These are phyloP conservation scores for Psilopsiagon aurifrons DNA, from an alignment of 2,113 vertebrate species.

Conservation along the genomic window DNA sequence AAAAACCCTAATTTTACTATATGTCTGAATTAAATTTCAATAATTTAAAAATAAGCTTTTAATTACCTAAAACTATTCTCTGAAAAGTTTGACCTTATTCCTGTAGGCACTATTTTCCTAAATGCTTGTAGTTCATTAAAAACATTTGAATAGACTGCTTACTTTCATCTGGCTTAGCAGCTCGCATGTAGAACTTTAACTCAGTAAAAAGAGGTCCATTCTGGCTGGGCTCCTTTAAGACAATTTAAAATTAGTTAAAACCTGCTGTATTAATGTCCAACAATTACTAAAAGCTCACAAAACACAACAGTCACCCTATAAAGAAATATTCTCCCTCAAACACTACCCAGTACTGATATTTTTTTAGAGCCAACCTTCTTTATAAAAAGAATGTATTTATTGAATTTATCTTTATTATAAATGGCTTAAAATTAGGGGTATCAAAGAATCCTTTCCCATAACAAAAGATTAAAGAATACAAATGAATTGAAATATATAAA, in stretches of 20 bases:
- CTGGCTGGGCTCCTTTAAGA: constrained; percentile 91
- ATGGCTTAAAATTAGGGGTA: background rate
- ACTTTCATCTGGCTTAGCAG: constrained; percentile 95
- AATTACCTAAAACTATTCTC: background rate
- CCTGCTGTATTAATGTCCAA: background rate
- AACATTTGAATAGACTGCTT: constrained; percentile 72
- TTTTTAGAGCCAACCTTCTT: no score
- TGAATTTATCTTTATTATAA: background rate
- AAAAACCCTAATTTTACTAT: background rate
- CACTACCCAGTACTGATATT: background rate
- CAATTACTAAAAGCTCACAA: background rate
- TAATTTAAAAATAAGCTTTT: background rate
- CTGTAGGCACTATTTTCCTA: background rate
- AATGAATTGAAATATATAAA: background rate
- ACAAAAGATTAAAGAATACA: background rate
- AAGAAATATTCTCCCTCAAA: background rate
- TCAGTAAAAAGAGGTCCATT: constrained; percentile 97
- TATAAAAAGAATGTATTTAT: no score
- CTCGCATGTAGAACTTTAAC: constrained; percentile 96
- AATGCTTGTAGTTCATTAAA: constrained; percentile 49
- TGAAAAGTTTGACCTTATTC: background rate
- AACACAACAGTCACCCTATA: background rate
- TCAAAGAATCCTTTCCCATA: background rate
- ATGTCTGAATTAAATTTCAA: background rate
- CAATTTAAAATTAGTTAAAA: constrained; percentile 51